Evolutionary conservation across 2,113 vertebrate species (phyloP), one percentile per base, ranked within the genome.

Genomic region (Struthio camelus): DNA sequence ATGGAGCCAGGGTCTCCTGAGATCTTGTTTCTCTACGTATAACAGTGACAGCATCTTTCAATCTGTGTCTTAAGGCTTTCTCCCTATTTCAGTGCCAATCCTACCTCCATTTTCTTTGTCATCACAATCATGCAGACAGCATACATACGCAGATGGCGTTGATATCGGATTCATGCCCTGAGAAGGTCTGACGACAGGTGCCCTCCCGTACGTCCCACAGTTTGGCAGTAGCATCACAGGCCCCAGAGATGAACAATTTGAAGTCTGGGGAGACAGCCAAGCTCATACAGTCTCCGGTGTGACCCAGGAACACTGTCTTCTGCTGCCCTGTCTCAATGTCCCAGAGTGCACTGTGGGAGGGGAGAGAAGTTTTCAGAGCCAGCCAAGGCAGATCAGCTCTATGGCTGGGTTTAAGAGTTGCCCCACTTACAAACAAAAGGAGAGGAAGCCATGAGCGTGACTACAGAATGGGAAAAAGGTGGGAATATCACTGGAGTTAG

Each of bases 261-360:
- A 99, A 99, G 97, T 99, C 99, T 23, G 99, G 99, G 64, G 99
- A 98, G 88, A 99, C 98, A 0, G 98, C 99, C 96, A 99, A 96
- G 72, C 99, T 99, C 99, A 99, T 99, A 92, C 99, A 99, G 98
- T 99, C 99, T 46, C 99, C 99, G 1, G 99, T 99, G 95, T 99
- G 99, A 59, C 99, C 99, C 18, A 98, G 56, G 83, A 99, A 99
- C 54, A 99, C 94, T 0, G 98, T 99, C 98, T 99, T 99, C 97
- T 99, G 98, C 93, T 99, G 98, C 42, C 99, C 99, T 0, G 99
- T 99, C 98, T 99, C 99, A 12, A 99, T 99, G 97, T 99, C 99
- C 99, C 99, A 99, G 81, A 99, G 98, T 1, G 98, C 98, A 2
- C 99, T 99, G 96, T 2, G 5, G 22, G 46, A 65, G 89, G 46